phyloP scores from a whole-genome alignment of 2,888 invertebrate species.

The Ichneumon xanthorius region DNA sequence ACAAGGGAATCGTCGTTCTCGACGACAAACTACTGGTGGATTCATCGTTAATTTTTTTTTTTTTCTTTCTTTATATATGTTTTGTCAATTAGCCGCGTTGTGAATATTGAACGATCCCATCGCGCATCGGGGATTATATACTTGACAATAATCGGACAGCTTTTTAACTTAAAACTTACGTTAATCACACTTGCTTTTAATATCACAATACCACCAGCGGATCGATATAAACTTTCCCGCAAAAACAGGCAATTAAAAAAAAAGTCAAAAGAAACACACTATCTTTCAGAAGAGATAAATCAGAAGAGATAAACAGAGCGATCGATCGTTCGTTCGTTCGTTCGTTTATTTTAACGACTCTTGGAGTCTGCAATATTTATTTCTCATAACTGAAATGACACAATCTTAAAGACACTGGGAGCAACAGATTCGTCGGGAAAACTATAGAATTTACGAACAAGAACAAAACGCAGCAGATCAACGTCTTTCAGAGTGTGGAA shows the following conservation, averaged over 20 bases:
- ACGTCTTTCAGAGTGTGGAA: conserved; percentile 8
- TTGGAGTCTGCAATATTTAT: conserved; percentile 22
- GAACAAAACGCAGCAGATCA: conserved; percentile 19
- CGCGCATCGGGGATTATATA: conserved; percentile 56
- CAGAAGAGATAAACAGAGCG: conserved; percentile 15
- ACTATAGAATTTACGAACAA: conserved; percentile 22
- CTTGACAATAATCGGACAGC: conserved; percentile 62
- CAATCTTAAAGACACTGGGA: conserved; percentile 16
- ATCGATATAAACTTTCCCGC: conserved; percentile 72
- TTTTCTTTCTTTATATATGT: not conserved
- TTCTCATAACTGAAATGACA: conserved; percentile 13
- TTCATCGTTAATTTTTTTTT: conserved; percentile 3
- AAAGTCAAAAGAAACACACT: conserved; percentile 16
- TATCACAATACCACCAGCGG: conserved; percentile 81
- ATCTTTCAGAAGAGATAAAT: conserved; percentile 16
- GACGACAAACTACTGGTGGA: conserved; percentile 35
- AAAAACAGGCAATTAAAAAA: conserved; percentile 65
- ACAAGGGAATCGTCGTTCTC: conserved; percentile 3
- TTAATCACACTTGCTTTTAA: conserved; percentile 75
- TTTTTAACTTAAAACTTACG: conserved; percentile 72
- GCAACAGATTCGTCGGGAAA: conserved; percentile 12
- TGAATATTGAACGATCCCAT: conserved; percentile 51
- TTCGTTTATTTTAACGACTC: conserved; percentile 14
- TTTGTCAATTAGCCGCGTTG: conserved; percentile 31
- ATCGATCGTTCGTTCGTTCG: conserved; percentile 35